Conservation (phyloP, 2,888 invertebrate genomes). For the Lasioglossum villosulum region DNA sequence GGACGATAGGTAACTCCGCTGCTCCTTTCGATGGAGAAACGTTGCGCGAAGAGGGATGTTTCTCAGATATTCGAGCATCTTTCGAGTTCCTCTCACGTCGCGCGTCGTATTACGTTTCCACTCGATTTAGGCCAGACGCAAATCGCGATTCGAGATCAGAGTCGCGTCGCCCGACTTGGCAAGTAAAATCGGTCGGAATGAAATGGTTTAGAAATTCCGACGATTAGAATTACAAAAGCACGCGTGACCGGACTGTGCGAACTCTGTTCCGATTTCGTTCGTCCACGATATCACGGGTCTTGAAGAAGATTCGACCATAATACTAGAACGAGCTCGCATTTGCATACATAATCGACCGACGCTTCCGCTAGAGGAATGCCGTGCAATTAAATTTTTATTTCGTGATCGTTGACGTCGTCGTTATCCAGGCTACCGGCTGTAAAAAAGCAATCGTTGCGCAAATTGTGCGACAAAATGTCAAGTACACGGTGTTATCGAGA, state of each 20-base stretch:
- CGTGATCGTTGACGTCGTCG: not conserved
- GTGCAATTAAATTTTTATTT: not conserved
- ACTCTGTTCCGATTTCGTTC: slow-evolving; percentile 67
- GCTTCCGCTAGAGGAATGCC: not conserved
- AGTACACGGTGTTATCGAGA: slow-evolving; percentile 4
- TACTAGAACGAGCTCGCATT: not conserved
- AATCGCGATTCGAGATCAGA: slow-evolving; percentile 50
- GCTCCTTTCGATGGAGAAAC: not conserved
- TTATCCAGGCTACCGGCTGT: not conserved
- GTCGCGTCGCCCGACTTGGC: slow-evolving; percentile 58
- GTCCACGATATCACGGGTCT: slow-evolving; percentile 24
- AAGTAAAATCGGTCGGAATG: slow-evolving; percentile 54
- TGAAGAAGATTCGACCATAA: not conserved
- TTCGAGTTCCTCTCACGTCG: not conserved
- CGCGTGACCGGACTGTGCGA: slow-evolving; percentile 75
- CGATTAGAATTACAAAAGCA: slow-evolving; percentile 79
- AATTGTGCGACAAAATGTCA: slow-evolving; percentile 30
- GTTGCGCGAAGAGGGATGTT: slow-evolving; percentile 21
- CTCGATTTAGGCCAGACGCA: slow-evolving; percentile 68
- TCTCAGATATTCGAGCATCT: not conserved
- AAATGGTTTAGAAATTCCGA: slow-evolving; percentile 77
- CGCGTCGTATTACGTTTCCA: slow-evolving; percentile 47
- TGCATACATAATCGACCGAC: not conserved
- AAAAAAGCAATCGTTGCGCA: slow-evolving; percentile 25
- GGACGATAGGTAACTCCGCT: not conserved